These are phyloP conservation scores for Oxytorus armatus DNA, from an alignment of 2,888 invertebrate species.

Conservation along the genomic window DNA sequence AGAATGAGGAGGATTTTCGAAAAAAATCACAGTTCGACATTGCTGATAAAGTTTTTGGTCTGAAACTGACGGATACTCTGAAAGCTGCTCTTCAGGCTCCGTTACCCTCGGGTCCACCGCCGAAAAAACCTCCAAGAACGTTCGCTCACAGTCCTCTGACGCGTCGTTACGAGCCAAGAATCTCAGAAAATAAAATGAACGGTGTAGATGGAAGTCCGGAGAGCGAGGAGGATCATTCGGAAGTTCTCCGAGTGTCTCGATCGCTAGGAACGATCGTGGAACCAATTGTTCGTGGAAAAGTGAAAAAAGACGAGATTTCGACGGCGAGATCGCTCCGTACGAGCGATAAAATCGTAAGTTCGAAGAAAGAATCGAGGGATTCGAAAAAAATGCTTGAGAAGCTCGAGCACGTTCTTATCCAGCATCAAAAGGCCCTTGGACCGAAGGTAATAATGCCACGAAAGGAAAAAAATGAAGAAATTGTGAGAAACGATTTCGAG, in stretches of 20 bases:
- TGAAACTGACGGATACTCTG: slow-evolving; percentile 86
- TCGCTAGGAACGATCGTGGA: too few relatives aligned
- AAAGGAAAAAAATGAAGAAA: slow-evolving; percentile 67
- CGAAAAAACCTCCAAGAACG: slow-evolving; percentile 90
- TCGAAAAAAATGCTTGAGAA: slow-evolving; percentile 89
- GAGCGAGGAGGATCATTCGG: slow-evolving; percentile 23
- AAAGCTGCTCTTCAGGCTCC: slow-evolving; percentile 89
- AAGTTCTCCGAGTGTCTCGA: too few relatives aligned
- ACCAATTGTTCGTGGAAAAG: too few relatives aligned
- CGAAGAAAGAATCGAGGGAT: slow-evolving; percentile 77
- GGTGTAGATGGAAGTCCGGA: too few relatives aligned
- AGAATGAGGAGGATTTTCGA: not conserved
- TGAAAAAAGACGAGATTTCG: too few relatives aligned
- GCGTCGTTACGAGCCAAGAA: slow-evolving; percentile 15
- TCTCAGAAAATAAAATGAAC: slow-evolving; percentile 42
- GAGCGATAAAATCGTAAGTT: not conserved
- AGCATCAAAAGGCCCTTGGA: slow-evolving; percentile 83
- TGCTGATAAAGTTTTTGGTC: slow-evolving; percentile 42
- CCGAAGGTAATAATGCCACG: slow-evolving; percentile 69
- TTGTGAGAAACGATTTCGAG: too few relatives aligned
- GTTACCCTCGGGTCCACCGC: slow-evolving; percentile 89
- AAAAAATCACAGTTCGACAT: too few relatives aligned
- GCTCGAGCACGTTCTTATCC: slow-evolving; percentile 87
- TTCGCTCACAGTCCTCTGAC: slow-evolving; percentile 84
- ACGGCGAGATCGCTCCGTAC: too few relatives aligned